Conservation (phyloP, 2,113 vertebrate species). For the Leiothrix lutea region DNA sequence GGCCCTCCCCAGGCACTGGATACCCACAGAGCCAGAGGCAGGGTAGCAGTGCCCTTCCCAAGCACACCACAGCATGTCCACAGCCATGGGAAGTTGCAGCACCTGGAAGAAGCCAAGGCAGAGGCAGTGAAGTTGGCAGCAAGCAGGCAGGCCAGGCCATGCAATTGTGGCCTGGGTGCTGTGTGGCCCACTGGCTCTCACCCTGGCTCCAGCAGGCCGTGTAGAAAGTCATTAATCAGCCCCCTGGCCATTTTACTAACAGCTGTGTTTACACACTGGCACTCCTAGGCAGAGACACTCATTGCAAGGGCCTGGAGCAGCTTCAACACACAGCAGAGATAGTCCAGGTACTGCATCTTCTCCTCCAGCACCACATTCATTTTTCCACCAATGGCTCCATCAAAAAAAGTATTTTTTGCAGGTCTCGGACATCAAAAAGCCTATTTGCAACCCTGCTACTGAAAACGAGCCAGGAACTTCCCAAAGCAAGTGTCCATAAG, state of each 20-base stretch:
- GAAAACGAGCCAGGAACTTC: not conserved
- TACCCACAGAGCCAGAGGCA: not conserved
- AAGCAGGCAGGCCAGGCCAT: not conserved
- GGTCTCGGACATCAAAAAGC: not conserved
- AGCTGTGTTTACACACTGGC: not conserved
- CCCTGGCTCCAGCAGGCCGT: rapidly evolving
- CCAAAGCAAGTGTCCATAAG: not conserved
- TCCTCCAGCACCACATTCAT: not conserved
- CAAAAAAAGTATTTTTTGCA: not conserved
- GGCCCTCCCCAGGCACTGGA: not conserved
- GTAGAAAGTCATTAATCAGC: not conserved
- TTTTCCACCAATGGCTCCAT: not conserved
- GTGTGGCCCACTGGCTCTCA: rapidly evolving
- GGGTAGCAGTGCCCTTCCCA: not conserved
- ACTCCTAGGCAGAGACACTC: not conserved
- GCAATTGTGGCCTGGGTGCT: no score
- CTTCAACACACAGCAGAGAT: not conserved
- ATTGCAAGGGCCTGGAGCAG: not conserved
- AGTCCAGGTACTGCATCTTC: not conserved
- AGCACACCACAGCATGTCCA: not conserved
- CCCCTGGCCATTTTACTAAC: not conserved
- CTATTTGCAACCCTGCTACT: not conserved
- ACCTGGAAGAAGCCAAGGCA: not conserved
- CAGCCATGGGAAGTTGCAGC: rapidly evolving
- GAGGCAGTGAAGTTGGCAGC: not conserved